phyloP scores from a whole-genome alignment of 1,140 invertebrate genomes.

The Cylas formicarius region DNA sequence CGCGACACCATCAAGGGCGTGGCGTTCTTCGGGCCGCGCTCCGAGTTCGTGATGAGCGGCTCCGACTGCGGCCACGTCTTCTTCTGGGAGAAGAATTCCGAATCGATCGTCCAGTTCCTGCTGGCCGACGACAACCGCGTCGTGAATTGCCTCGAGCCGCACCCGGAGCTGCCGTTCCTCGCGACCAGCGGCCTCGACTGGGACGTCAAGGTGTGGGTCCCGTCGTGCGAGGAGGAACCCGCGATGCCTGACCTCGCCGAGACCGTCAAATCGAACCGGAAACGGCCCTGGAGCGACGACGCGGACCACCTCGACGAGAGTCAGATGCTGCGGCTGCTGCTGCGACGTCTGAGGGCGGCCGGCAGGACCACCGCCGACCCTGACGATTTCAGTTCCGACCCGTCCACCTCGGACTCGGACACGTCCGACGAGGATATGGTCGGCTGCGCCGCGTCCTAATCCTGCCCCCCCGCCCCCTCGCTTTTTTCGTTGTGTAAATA shows the following conservation, averaged over 20 bases:
- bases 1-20: constrained; percentile 84
- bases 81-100: constrained; percentile 87
- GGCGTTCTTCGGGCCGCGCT: constrained; percentile 86
- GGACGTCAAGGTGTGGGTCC: constrained; percentile 91
- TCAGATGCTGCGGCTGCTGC: constrained; percentile 37
- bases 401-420: not conserved
- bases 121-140: constrained; percentile 78
- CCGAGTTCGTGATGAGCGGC: constrained; percentile 86
- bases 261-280: constrained; percentile 30
- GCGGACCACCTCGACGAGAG: constrained; percentile 6
- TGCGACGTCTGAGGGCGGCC: constrained; percentile 32
- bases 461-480: not conserved
- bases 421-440: too few relatives aligned
- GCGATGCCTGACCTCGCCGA: constrained; percentile 26
- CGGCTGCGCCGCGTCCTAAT: too few relatives aligned
- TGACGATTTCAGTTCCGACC: not conserved
- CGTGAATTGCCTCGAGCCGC: constrained; percentile 88
- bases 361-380: too few relatives aligned
- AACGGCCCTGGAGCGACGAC: constrained; percentile 1
- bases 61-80: constrained; percentile 94
- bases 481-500: not conserved
- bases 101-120: constrained; percentile 83
- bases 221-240: constrained; percentile 51
- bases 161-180: constrained; percentile 78
- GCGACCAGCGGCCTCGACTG: constrained; percentile 87